Evolutionary conservation across 2,113 vertebrate genomes (phyloP), one percentile per base, ranked within the genome.

Genomic region (Phaethon lepturus): DNA sequence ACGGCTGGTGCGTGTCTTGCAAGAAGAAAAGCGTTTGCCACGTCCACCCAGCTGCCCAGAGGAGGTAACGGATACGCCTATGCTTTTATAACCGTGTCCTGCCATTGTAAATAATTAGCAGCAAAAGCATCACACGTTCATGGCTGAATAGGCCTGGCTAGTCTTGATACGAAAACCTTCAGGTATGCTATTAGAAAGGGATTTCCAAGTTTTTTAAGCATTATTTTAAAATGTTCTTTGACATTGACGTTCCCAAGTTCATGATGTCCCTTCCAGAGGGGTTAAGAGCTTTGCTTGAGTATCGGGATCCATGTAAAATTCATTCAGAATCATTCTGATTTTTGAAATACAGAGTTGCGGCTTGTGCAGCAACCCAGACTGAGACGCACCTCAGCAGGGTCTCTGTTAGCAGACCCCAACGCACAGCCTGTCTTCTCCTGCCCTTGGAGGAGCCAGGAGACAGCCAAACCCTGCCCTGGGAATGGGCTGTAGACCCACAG

Each of bases 1-100:
- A 1, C 98, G 99, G 86, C 96, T 99, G 83, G 98, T 99, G 87
- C 97, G 98, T 0, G 96, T 98, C 67, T 78, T 99, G 92, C 98
- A 98, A 60, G 99, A 99, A 1, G 99, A 99, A 16, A 98, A 97
- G 47, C 98, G 99, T 26, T 79, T 99, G 97, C 99, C 99, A 0
- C 98, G 98, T 28, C 99, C 99, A 0, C 97, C 98, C 3, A 90
- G 53, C 91, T 99, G 99, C 87, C 98, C 99, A 0, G 98, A 99
- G 76, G 97, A 97, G 97, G 99, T 99, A 60, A 87, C 2, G 29
- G 29, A 6, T 8, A 33, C 50, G 3, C n/a, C 31, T 2, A 1
- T 1, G 2, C 55, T 5, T 16, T 4, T 4, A 0, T 12, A 31
- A 1, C 1, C 2, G 18, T 6, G 16, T 7, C 40, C 20, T 19